phyloP scores from a whole-genome alignment of 2,113 vertebrate species.

The Nyctereutes procyonoides region DNA sequence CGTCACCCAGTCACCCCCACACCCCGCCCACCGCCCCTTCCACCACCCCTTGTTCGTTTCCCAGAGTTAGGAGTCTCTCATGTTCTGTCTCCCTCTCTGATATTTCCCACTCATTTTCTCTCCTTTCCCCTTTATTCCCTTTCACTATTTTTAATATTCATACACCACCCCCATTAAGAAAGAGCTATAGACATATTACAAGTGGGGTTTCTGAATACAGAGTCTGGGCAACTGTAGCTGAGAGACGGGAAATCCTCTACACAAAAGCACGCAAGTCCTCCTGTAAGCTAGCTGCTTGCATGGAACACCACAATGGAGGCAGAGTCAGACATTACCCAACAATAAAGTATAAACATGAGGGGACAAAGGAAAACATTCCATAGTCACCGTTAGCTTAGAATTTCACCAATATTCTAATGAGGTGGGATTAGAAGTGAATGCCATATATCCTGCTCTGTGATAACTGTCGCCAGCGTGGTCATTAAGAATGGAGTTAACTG shows the following conservation, averaged over 20 bases:
- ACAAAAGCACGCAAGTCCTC: background rate
- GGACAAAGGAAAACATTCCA: background rate
- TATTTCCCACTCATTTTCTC: too few relatives aligned
- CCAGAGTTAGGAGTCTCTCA: background rate
- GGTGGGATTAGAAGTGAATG: background rate
- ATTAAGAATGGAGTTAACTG: background rate
- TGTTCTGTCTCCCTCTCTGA: too few relatives aligned
- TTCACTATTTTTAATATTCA: too few relatives aligned
- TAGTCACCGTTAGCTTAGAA: background rate
- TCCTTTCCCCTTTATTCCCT: too few relatives aligned
- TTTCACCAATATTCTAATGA: background rate
- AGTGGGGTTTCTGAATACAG: background rate
- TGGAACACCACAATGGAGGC: background rate
- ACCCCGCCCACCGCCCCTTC: too few relatives aligned
- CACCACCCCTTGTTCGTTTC: too few relatives aligned
- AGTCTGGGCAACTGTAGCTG: background rate
- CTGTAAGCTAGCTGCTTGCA: background rate
- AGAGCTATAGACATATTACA: background rate
- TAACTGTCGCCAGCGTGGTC: background rate
- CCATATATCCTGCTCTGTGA: background rate
- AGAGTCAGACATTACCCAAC: background rate
- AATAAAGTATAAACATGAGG: background rate
- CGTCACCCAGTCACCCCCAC: too few relatives aligned
- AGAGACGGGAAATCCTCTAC: background rate
- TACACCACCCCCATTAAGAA: background rate